Conservation (phyloP, 2,888 invertebrate species). For the Watsonalla binaria region DNA sequence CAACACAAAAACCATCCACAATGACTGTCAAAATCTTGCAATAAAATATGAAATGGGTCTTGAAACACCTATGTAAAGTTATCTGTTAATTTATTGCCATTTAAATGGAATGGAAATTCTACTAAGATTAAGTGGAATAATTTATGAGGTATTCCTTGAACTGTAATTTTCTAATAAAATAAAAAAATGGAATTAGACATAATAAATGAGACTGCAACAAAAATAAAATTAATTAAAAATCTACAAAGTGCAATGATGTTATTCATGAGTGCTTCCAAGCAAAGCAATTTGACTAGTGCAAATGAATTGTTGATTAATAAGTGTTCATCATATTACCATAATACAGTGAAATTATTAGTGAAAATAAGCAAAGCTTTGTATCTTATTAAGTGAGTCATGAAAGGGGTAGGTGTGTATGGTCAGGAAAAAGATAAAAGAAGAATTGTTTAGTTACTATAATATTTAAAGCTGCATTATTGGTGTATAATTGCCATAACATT, state of each 20-base stretch:
- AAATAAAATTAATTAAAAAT: not conserved
- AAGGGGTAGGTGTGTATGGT: conserved; percentile 22
- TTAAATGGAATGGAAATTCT: too few relatives aligned
- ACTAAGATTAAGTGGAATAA: too few relatives aligned
- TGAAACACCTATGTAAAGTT: too few relatives aligned
- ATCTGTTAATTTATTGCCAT: too few relatives aligned
- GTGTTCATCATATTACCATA: not conserved
- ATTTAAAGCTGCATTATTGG: conserved; percentile 20
- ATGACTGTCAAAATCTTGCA: too few relatives aligned
- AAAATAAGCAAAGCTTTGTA: not conserved
- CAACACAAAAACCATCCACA: too few relatives aligned
- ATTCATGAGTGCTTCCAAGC: not conserved
- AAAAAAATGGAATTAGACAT: too few relatives aligned
- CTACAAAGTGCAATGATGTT: not conserved
- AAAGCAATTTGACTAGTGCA: not conserved
- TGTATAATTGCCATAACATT: conserved; percentile 1
- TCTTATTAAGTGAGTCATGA: conserved; percentile 13
- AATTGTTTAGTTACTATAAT: conserved; percentile 24
- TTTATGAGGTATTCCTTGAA: too few relatives aligned
- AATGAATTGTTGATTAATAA: not conserved
- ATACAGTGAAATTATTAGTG: not conserved
- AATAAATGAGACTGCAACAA: too few relatives aligned
- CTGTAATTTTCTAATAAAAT: too few relatives aligned
- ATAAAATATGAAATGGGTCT: too few relatives aligned
- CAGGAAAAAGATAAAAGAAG: conserved; percentile 8